Evolutionary conservation across 2,888 invertebrate species (phyloP), one percentile per base, ranked within the genome.

Genomic region (Vesta saturnalis): DNA sequence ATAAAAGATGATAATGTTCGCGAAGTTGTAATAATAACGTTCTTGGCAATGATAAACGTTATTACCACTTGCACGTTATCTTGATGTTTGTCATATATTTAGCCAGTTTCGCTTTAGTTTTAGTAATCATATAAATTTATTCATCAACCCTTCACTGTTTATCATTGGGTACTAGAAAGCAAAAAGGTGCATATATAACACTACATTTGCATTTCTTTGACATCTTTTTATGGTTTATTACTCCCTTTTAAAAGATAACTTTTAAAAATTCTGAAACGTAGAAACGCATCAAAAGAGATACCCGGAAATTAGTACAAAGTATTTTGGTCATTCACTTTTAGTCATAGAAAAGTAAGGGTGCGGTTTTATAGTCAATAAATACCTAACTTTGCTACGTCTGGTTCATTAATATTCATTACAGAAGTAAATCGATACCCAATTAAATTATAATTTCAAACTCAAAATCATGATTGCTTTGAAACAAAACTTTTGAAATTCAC

Each of bases 1-100:
- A 52, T 52, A 52, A 52, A 52, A 52, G 52, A 52, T 52, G 52
- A 8, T 52, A 52, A 52, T 52, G 52, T 52, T 52, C n/a, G 52
- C 10, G 21, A 52, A 52, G 52, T 52, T 52, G 52, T 52, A 52
- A 52, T 52, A 52, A 52, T 52, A 52, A 52, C 52, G 19, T 52
- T 52, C 52, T 52, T 52, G 52, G 19, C 18, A n/a, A 52, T 19
- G 52, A 52, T 52, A 52, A 52, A 52, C 52, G 52, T 52, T 52
- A 52, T 18, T 52, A 52, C 52, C n/a, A 12, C 52, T 52, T 21
- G 52, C 52, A 52, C 21, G 52, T 52, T 52, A 52, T 52, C 52
- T 52, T 19, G 16, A 21, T 19, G 18, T 52, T 52, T 52, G 52
- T 52, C 19, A 19, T 52, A 21, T 39, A 52, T 52, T 52, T 21